phyloP scores from a whole-genome alignment of 2,113 vertebrate species.

The Empidonax traillii region DNA sequence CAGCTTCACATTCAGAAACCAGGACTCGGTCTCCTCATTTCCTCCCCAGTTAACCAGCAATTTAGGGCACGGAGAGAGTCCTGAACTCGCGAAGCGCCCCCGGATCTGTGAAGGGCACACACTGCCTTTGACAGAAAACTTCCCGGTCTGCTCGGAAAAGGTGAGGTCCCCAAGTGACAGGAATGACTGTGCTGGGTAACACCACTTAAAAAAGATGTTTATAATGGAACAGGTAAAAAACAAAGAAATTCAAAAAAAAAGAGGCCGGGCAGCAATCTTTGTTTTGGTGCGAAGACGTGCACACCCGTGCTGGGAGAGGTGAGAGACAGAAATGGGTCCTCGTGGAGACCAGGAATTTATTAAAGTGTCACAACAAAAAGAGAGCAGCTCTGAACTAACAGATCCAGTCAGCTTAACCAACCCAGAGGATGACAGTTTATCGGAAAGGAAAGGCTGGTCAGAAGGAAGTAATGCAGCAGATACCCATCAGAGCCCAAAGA shows the following conservation, averaged over 20 bases:
- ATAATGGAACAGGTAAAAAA: neutral
- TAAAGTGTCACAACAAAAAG: neutral
- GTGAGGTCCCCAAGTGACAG: neutral
- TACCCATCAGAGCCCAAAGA: neutral
- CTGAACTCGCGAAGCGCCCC: accelerated
- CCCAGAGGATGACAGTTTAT: neutral
- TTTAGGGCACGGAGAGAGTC: neutral
- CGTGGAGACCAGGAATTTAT: neutral
- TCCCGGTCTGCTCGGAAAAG: accelerated
- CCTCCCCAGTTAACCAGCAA: neutral
- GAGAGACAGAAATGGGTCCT: neutral
- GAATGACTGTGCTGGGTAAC: neutral
- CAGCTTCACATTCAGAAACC: neutral
- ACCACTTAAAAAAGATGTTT: accelerated
- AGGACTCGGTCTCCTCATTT: neutral
- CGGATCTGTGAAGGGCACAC: neutral
- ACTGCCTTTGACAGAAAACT: neutral
- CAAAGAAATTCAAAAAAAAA: neutral
- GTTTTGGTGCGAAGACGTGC: neutral
- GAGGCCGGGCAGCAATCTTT: neutral
- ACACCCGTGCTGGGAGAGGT: neutral
- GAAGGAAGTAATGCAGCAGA: neutral
- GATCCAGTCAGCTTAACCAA: neutral
- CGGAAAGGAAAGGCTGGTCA: neutral
- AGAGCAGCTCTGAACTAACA: neutral